phyloP scores from a whole-genome alignment of 2,888 invertebrate species.

The Glyphotaelius pellucidus region DNA sequence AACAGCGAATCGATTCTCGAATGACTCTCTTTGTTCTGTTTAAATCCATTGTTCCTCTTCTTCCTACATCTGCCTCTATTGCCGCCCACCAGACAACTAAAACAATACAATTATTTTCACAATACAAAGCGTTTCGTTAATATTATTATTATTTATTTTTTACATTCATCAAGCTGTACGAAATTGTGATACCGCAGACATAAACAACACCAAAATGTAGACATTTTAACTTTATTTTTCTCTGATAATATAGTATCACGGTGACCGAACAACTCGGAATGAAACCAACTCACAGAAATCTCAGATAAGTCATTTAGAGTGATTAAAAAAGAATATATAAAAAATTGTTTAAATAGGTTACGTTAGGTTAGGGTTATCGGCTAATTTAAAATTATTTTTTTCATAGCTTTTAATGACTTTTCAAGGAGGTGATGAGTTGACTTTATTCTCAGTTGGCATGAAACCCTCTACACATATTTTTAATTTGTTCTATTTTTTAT shows the following conservation, averaged over 20 bases:
- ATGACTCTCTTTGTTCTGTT: neutral
- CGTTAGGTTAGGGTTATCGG: too few relatives aligned
- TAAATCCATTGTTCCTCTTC: neutral
- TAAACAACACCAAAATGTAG: neutral
- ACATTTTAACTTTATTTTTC: neutral
- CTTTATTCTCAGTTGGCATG: too few relatives aligned
- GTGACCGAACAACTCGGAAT: too few relatives aligned
- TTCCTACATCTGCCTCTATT: neutral
- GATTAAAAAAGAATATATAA: too few relatives aligned
- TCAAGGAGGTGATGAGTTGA: too few relatives aligned
- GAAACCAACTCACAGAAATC: too few relatives aligned
- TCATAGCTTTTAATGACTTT: too few relatives aligned
- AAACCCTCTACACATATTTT: too few relatives aligned
- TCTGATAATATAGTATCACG: neutral
- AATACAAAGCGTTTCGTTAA: neutral
- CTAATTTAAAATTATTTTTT: too few relatives aligned
- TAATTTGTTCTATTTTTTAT: too few relatives aligned
- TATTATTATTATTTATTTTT: neutral
- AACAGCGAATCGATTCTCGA: slow-evolving; percentile 26
- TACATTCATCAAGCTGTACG: neutral
- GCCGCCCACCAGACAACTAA: neutral
- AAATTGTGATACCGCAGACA: neutral
- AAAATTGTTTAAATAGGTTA: too few relatives aligned
- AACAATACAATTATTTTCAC: neutral
- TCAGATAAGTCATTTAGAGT: too few relatives aligned